These are phyloP conservation scores for Channa argus DNA, from an alignment of 2,113 vertebrate species.

Conservation along the genomic window DNA sequence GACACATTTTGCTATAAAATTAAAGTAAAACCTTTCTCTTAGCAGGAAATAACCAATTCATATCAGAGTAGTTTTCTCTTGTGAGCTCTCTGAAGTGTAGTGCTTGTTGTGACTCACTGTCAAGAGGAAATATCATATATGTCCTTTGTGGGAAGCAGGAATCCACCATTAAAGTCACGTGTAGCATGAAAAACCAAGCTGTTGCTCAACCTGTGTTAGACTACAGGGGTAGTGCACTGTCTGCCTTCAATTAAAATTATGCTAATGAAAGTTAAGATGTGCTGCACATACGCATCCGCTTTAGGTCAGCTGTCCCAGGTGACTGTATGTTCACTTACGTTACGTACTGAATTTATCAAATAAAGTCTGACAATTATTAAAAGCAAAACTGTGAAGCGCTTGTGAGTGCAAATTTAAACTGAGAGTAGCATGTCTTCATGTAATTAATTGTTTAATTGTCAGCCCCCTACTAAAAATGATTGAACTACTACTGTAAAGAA, in stretches of 20 bases:
- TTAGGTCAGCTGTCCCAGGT: conserved; percentile 42
- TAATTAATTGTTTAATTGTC: no score
- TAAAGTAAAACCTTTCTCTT: conserved; percentile 4
- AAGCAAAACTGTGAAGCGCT: no score
- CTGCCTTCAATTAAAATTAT: conserved; percentile 54
- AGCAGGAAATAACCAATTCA: conserved; percentile 34
- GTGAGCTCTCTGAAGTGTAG: conserved; percentile 26
- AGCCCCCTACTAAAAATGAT: no score
- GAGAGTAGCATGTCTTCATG: no score
- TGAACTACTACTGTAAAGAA: no score
- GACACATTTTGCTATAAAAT: background rate
- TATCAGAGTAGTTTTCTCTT: conserved; percentile 50
- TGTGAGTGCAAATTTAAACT: no score
- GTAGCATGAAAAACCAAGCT: conserved; percentile 19
- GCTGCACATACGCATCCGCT: no score
- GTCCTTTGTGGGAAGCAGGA: conserved; percentile 33
- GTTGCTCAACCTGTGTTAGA: conserved; percentile 7
- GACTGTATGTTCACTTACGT: conserved; percentile 50
- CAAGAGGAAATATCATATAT: conserved; percentile 60
- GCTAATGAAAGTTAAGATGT: conserved; percentile 42
- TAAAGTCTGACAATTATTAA: no score
- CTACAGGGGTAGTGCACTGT: conserved; percentile 5
- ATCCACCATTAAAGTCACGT: conserved; percentile 14
- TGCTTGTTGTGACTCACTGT: conserved; percentile 33
- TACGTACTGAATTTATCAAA: conserved; percentile 50